phyloP scores from a whole-genome alignment of 1,140 invertebrate genomes.

The Solenopsis fugax region DNA sequence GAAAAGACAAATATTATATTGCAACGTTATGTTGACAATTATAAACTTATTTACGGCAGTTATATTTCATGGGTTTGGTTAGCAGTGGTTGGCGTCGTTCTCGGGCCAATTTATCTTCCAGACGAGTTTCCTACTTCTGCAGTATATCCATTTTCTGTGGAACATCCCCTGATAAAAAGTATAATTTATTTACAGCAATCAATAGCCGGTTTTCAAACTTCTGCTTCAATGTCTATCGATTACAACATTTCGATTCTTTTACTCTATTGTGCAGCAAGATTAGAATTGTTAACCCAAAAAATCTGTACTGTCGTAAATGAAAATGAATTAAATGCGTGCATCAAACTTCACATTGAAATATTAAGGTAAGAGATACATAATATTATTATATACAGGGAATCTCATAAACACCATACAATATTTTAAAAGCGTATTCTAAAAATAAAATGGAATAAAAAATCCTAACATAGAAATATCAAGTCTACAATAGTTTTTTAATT shows the following conservation, averaged over 20 bases:
- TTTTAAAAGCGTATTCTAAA: too few species aligned
- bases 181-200: slow-evolving; percentile 80
- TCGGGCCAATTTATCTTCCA: slow-evolving; percentile 66
- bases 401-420: too few species aligned
- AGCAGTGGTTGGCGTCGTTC: slow-evolving; percentile 62
- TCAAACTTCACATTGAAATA: slow-evolving; percentile 74
- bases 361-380: slow-evolving; percentile 69
- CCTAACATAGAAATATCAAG: too few species aligned
- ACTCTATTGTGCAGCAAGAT: slow-evolving; percentile 74
- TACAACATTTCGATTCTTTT: slow-evolving; percentile 75
- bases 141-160: slow-evolving; percentile 78
- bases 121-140: slow-evolving; percentile 75
- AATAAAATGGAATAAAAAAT: too few species aligned
- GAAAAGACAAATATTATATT: not conserved
- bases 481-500: too few species aligned
- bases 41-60: slow-evolving; percentile 41
- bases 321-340: slow-evolving; percentile 70
- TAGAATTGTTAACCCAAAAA: slow-evolving; percentile 71
- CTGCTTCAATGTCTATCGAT: slow-evolving; percentile 74
- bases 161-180: slow-evolving; percentile 71
- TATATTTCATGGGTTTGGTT: slow-evolving; percentile 48
- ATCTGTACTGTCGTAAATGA: slow-evolving; percentile 60
- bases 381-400: not conserved
- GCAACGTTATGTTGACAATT: slow-evolving; percentile 68
- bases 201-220: slow-evolving; percentile 73